Conservation (phyloP, 2,888 invertebrate genomes). For the Leucoma salicis region DNA sequence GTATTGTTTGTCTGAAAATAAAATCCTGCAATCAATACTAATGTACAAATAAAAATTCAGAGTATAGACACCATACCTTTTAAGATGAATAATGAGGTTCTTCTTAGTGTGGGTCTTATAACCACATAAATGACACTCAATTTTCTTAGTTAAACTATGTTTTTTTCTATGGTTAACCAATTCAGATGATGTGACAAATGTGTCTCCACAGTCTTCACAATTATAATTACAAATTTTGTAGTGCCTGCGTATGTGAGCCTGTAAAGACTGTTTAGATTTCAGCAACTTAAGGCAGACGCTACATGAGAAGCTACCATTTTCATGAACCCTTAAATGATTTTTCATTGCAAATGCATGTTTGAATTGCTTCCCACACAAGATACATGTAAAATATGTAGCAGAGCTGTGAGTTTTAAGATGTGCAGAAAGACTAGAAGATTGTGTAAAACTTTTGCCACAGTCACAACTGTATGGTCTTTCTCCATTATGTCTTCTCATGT, state of each 20-base stretch:
- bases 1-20: too few relatives aligned
- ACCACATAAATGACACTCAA: slow-evolving; percentile 69
- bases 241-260: slow-evolving; percentile 68
- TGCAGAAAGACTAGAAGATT: slow-evolving; percentile 65
- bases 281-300: slow-evolving; percentile 64
- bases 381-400: slow-evolving; percentile 62
- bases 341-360: slow-evolving; percentile 71
- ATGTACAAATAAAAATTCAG: not conserved
- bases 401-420: slow-evolving; percentile 69
- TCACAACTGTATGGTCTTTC: slow-evolving; percentile 69
- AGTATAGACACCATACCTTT: slow-evolving; percentile 50
- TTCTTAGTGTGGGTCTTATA: slow-evolving; percentile 69
- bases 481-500: slow-evolving; percentile 70
- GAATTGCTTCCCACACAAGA: slow-evolving; percentile 73
- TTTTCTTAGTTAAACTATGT: slow-evolving; percentile 53
- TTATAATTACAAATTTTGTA: slow-evolving; percentile 69
- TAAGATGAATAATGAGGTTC: slow-evolving; percentile 64
- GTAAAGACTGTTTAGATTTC: slow-evolving; percentile 63
- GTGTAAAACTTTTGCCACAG: slow-evolving; percentile 72
- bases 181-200: slow-evolving; percentile 72
- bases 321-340: slow-evolving; percentile 67
- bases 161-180: slow-evolving; percentile 67
- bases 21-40: too few relatives aligned
- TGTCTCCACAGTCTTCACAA: slow-evolving; percentile 74
- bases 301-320: slow-evolving; percentile 56